Percentiles rank a stretch among this genome's conserved stretches.
Conservation (phyloP, 2,113 vertebrate genomes). For the Daubentonia madagascariensis region DNA sequence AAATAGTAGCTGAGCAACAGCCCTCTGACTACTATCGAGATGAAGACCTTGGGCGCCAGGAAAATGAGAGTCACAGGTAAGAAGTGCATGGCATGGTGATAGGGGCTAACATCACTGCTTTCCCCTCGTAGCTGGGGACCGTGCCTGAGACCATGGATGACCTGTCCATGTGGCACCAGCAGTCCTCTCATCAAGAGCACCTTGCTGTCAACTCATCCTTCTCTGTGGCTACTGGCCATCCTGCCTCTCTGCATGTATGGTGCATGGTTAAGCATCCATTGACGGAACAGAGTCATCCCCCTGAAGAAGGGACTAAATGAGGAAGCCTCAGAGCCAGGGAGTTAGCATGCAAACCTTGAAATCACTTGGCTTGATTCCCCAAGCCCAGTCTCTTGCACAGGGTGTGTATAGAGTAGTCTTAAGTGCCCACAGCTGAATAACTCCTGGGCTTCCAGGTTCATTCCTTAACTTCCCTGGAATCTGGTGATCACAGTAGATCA, state of each 20-base stretch:
- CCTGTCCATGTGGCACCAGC: neutral
- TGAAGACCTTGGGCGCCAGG: slow-evolving; percentile 81
- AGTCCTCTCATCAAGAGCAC: neutral
- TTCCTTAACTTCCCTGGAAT: neutral
- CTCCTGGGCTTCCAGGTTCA: neutral
- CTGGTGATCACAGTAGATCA: neutral
- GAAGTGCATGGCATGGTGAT: neutral
- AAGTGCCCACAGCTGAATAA: neutral
- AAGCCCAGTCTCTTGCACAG: neutral
- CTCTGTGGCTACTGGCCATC: neutral
- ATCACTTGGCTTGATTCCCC: neutral
- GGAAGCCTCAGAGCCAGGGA: neutral
- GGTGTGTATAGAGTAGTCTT: neutral
- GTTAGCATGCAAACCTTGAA: neutral
- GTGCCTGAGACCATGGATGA: neutral
- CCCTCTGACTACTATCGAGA: slow-evolving; percentile 83
- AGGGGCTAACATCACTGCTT: neutral
- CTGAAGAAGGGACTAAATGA: neutral
- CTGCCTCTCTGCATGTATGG: neutral
- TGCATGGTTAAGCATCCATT: neutral
- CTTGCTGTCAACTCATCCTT: neutral
- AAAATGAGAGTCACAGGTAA: neutral
- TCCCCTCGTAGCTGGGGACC: neutral
- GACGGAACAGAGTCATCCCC: neutral
- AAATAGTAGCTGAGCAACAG: slow-evolving; percentile 72